These are phyloP conservation scores for Anagyrus pseudococci DNA, from an alignment of 2,888 invertebrate genomes.

Conservation along the genomic window DNA sequence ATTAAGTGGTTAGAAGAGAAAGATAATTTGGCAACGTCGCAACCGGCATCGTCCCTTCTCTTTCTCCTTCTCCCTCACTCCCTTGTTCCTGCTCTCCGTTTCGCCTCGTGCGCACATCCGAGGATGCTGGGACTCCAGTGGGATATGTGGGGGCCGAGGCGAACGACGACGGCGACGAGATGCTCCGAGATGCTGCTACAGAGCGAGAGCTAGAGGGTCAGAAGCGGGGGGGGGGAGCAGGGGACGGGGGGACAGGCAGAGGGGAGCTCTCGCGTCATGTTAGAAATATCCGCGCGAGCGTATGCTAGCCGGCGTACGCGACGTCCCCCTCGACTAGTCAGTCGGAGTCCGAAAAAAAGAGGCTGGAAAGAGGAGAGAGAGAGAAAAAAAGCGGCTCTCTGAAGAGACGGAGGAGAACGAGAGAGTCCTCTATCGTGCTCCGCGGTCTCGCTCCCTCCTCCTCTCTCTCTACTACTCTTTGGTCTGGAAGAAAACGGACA, in stretches of 20 bases:
- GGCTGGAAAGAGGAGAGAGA: constrained; percentile 22
- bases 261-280: constrained; percentile 42
- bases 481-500: constrained; percentile 26
- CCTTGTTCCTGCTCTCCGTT: constrained; percentile 12
- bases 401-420: too few species aligned
- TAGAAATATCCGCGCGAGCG: constrained; percentile 49
- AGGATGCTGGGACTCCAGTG: not conserved
- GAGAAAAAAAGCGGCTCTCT: constrained; percentile 33
- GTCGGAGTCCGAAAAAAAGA: constrained; percentile 17
- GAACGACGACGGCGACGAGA: not conserved
- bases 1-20: constrained; percentile 48
- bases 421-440: too few species aligned
- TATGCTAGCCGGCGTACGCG: constrained; percentile 30
- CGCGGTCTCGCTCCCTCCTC: too few species aligned
- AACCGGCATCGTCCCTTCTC: constrained; percentile 43
- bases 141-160: constrained; percentile 4
- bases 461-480: too few species aligned
- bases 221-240: constrained; percentile 1
- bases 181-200: constrained; percentile 12
- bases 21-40: constrained; percentile 60
- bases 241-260: constrained; percentile 19
- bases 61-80: constrained; percentile 17
- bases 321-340: constrained; percentile 44
- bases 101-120: not conserved
- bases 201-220: not conserved